phyloP scores from a whole-genome alignment of 2,888 invertebrate species.

The Drosophila mimica region DNA sequence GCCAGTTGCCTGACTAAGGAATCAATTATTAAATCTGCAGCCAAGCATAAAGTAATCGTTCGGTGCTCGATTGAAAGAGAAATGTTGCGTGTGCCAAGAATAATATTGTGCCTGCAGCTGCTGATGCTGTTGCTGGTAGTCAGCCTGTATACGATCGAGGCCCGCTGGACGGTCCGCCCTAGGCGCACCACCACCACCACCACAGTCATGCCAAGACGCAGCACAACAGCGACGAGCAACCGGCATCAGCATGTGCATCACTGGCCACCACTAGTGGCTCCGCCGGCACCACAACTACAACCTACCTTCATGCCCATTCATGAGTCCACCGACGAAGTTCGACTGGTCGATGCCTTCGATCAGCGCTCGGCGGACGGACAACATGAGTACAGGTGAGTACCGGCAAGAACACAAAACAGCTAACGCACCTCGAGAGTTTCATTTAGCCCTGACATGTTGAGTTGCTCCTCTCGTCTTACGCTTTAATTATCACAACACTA shows the following conservation, averaged over 20 bases:
- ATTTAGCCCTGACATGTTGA: not conserved
- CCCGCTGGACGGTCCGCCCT: constrained; percentile 42
- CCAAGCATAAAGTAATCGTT: constrained; percentile 47
- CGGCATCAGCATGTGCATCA: constrained; percentile 50
- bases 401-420: not conserved
- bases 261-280: constrained; percentile 50
- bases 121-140: constrained; percentile 13
- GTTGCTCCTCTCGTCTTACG: not conserved
- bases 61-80: constrained; percentile 20
- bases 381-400: constrained; percentile 71
- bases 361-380: constrained; percentile 65
- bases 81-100: constrained; percentile 19
- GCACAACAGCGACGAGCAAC: constrained; percentile 29
- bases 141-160: constrained; percentile 21
- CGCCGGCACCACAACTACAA: constrained; percentile 17
- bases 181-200: constrained; percentile 42
- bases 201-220: constrained; percentile 9
- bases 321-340: constrained; percentile 19
- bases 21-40: constrained; percentile 68
- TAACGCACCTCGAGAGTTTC: not conserved
- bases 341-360: constrained; percentile 69
- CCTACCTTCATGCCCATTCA: not conserved
- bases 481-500: not conserved
- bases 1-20: constrained; percentile 30
- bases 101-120: constrained; percentile 18